Evolutionary conservation across 2,113 vertebrate genomes (phyloP), one percentile per base, ranked within the genome.

Genomic region (Paedocypris sp.): DNA sequence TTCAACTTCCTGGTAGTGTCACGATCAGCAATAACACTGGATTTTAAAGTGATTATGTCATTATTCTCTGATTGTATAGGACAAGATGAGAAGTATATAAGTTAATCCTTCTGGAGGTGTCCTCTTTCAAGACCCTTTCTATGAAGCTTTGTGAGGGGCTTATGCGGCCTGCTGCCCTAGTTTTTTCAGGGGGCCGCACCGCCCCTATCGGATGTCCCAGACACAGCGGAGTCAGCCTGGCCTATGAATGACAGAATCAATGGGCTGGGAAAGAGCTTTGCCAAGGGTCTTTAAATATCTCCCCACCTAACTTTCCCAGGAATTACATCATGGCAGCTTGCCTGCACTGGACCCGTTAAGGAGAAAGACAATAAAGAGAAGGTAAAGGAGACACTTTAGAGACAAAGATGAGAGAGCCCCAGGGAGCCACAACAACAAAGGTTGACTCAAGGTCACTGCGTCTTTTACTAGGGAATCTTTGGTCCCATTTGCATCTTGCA

Each of bases 141-240:
- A 76, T 78, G 68, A 74, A 78, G 78, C 80, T 82, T 84, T 83
- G 80, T 85, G 70, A 83, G 70, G 76, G 80, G 75, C 77, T 83
- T 82, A 81, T 75, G 76, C 76, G 73, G 77, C 82, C 82, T 66
- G 77, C 77, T 82, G 83, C 76, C 80, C 78, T 71, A 68, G 68
- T 75, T 84, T 73, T 64, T 54, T 56, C 19, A 28, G 46, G 66
- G 72, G 69, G 67, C 80, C 65, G 72, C 77, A 79, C 79, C 72
- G 73, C 79, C 76, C 79, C 81, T 82, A 83, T 87, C 79, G 77
- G 79, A 84, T 83, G 81, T 85, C 85, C 79, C 79, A 85, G 84
- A 83, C 82, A 79, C 75, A 77, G 81, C 74, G 83, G 83, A 85
- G 83, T 82, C 83, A 75, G 77, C 60, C 77, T 59, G 31, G 73